Evolutionary conservation across 2,888 invertebrate genomes (phyloP).

Genomic region (Hyposoter dolosus): DNA sequence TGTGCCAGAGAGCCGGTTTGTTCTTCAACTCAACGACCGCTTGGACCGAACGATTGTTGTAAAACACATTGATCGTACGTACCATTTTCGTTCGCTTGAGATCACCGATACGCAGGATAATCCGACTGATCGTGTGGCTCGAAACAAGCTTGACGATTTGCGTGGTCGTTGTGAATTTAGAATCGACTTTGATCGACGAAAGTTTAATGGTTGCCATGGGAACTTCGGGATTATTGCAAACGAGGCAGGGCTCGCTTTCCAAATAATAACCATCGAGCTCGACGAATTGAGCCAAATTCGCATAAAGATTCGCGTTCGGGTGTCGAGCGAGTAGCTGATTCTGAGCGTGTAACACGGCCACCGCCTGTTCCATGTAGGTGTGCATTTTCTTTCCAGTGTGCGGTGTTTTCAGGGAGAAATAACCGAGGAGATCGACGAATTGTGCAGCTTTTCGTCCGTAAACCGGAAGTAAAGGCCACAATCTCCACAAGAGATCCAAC

Average conservation of each 20-base stretch:
- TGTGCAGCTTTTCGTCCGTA: slow-evolving; percentile 98
- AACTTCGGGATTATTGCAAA: slow-evolving; percentile 99
- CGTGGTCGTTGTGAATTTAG: slow-evolving; percentile 98
- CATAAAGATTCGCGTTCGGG: slow-evolving; percentile 97
- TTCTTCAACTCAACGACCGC: slow-evolving; percentile 99
- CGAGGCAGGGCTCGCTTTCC: slow-evolving; percentile 98
- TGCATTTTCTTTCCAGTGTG: slow-evolving; percentile 89
- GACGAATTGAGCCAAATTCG: slow-evolving; percentile 96
- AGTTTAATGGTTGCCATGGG: slow-evolving; percentile 96
- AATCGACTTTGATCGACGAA: slow-evolving; percentile 97
- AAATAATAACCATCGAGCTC: slow-evolving; percentile 98
- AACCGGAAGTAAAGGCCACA: slow-evolving; percentile 95
- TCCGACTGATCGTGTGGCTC: slow-evolving; percentile 97
- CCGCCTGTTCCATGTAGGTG: slow-evolving; percentile 94
- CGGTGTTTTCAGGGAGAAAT: slow-evolving; percentile 95
- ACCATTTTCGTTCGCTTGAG: slow-evolving; percentile 99
- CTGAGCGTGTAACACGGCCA: slow-evolving; percentile 94
- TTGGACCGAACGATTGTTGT: slow-evolving; percentile 97
- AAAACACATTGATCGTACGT: slow-evolving; percentile 97
- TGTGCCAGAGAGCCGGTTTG: slow-evolving; percentile 98
- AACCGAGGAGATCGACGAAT: slow-evolving; percentile 98
- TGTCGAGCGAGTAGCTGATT: slow-evolving; percentile 95
- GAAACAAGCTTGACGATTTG: slow-evolving; percentile 98
- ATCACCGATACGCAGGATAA: slow-evolving; percentile 96
- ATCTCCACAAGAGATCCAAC: slow-evolving; percentile 94